Evolutionary conservation across 2,888 invertebrate genomes (phyloP).

Genomic region (Erannis defoliaria): DNA sequence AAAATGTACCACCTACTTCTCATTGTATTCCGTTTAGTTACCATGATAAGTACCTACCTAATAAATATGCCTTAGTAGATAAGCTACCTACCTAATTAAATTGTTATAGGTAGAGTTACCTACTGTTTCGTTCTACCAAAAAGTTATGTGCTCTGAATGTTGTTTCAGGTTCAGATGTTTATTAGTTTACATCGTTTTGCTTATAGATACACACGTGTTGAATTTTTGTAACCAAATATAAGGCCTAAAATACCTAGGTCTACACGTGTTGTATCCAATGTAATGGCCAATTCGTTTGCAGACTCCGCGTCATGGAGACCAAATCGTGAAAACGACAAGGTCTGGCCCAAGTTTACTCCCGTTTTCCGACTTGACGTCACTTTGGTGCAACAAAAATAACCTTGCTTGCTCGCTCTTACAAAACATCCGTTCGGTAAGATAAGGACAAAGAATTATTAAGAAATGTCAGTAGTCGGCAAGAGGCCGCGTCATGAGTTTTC

Average conservation of each 20-base stretch:
- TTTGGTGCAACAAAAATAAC: slow-evolving; percentile 40
- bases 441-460: slow-evolving; percentile 28
- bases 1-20: background rate
- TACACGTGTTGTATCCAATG: no score
- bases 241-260: background rate
- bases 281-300: background rate
- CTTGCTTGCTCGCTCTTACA: slow-evolving; percentile 47
- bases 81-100: no score
- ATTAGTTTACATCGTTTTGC: no score
- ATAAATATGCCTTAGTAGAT: no score
- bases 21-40: background rate
- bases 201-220: no score
- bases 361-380: slow-evolving; percentile 63
- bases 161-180: no score
- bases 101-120: background rate
- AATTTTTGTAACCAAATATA: background rate
- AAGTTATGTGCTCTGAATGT: no score
- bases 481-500: slow-evolving; percentile 62
- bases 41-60: background rate
- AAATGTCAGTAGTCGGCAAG: slow-evolving; percentile 53
- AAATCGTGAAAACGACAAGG: slow-evolving; percentile 40
- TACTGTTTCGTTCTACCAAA: background rate
- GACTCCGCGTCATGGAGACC: slow-evolving; percentile 1
- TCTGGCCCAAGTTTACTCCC: slow-evolving; percentile 49
- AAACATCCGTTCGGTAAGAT: slow-evolving; percentile 24